Percentiles rank a stretch among this genome's conserved stretches.
phyloP scores from a whole-genome alignment of 2,888 invertebrate species.

The Biston stratarius region DNA sequence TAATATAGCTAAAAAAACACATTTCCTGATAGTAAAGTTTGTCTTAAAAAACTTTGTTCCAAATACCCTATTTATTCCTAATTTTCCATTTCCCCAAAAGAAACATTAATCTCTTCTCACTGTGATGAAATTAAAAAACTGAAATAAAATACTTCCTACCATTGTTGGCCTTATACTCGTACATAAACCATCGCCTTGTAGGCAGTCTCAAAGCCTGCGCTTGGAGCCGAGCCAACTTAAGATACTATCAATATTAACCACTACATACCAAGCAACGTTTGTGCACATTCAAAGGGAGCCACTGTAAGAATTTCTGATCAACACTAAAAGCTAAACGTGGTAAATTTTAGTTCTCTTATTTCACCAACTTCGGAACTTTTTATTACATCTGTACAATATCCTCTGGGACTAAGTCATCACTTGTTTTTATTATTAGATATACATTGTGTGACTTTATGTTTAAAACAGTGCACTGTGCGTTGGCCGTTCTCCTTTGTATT shows the following conservation, averaged over 20 bases:
- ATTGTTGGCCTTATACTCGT: background rate
- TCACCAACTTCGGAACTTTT: conserved; percentile 1
- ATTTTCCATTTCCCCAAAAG: background rate
- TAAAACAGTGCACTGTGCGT: too few species aligned
- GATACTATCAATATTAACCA: conserved; percentile 40
- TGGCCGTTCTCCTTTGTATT: too few species aligned
- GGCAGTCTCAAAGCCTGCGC: conserved; percentile 18
- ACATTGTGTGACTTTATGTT: conserved; percentile 21
- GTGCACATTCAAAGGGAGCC: background rate
- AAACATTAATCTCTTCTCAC: background rate
- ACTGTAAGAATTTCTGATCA: background rate
- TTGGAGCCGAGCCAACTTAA: conserved; percentile 35
- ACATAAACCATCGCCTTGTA: conserved; percentile 1
- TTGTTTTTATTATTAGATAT: conserved; percentile 32
- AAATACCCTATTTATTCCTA: background rate
- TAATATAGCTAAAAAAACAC: too few species aligned
- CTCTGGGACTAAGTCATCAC: conserved; percentile 1
- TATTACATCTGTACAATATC: background rate
- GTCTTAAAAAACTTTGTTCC: too few species aligned
- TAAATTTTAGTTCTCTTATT: background rate
- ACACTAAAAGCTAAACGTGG: background rate
- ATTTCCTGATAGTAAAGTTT: too few species aligned
- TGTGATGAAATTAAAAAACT: background rate
- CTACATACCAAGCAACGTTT: background rate
- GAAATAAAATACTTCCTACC: background rate